Base-by-base conservation (phyloP, 2,113 vertebrate species). In the Fregetta grallaria region DNA sequence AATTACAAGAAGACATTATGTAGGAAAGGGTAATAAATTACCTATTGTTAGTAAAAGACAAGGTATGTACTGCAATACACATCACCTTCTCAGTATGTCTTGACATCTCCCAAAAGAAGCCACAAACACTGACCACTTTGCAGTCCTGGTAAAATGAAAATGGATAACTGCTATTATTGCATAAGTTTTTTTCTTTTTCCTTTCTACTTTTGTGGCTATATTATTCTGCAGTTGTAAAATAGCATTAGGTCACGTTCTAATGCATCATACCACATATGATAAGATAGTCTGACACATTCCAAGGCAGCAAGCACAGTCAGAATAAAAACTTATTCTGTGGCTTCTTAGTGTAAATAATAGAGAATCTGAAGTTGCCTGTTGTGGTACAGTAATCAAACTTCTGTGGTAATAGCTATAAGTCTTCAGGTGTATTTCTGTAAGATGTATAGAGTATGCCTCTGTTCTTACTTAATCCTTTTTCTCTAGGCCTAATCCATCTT, bases 361-460 rank as follows among this genome's bases (percentile, higher is more conserved):
- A 70, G 50, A 74, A 74, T 68, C 23, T 90, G 67, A 71, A 83
- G 52, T 42, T 91, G 15, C n/a, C 47, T 88, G 55, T 68, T 88
- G n/a, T 92, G 50, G 26, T 83, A 82, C 13, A 68, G 45, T 75
- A 90, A 95, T 89, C 55, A 95, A 94, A 74, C 32, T 76, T 91
- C 40, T 71, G 13, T 50, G 78, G 32, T 34, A 88, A 92, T 94
- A 86, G 30, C 40, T 82, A 3, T 72, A 89, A 77, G 42, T 85
- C 65, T 70, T 87, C 45, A 42, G 13, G 29, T 72, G 11, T 65
- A 40, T 88, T 92, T 86, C 38, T 86, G 16, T 78, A 67, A 83
- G 20, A 50, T 53, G 9, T 76, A 27, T 47, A 83, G 36, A 82
- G 16, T 49, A 56, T 17, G 26, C 6, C 42, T 85, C 47, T 77